A percentile compares a stretch with the other conserved stretches of the same genome.
Conservation (phyloP, 2,797 vertebrate genomes). For the Crocodylus rhombifer region DNA sequence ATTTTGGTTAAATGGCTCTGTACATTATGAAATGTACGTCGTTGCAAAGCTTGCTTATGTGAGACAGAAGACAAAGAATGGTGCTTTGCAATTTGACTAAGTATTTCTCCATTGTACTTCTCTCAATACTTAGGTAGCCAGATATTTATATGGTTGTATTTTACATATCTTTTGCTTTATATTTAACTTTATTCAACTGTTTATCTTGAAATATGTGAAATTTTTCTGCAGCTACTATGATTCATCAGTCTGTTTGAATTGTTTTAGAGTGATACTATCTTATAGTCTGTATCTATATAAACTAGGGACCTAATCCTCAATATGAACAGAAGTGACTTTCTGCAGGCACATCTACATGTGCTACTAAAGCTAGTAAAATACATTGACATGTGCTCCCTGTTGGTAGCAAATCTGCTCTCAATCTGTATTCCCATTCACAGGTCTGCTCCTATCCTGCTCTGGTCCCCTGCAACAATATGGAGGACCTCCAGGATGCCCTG, state of each 20-base stretch:
- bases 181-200: background rate
- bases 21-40: background rate
- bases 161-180: background rate
- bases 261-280: background rate
- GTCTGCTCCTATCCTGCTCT: too few relatives aligned
- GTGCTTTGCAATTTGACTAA: background rate
- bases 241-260: constrained; percentile 36
- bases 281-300: background rate
- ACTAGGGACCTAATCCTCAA: background rate
- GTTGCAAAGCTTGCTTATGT: background rate
- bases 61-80: background rate
- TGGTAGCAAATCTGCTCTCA: too few relatives aligned
- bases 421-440: too few relatives aligned
- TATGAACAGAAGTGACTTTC: constrained; percentile 5
- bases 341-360: background rate
- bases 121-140: background rate
- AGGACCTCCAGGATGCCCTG: too few relatives aligned
- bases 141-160: background rate
- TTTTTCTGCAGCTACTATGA: constrained; percentile 1
- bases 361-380: too few relatives aligned
- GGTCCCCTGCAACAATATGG: too few relatives aligned
- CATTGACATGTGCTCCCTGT: too few relatives aligned
- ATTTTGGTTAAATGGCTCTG: background rate
- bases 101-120: background rate
- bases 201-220: background rate